Conservation (phyloP, 2,113 vertebrate genomes). For the Smithornis capensis region DNA sequence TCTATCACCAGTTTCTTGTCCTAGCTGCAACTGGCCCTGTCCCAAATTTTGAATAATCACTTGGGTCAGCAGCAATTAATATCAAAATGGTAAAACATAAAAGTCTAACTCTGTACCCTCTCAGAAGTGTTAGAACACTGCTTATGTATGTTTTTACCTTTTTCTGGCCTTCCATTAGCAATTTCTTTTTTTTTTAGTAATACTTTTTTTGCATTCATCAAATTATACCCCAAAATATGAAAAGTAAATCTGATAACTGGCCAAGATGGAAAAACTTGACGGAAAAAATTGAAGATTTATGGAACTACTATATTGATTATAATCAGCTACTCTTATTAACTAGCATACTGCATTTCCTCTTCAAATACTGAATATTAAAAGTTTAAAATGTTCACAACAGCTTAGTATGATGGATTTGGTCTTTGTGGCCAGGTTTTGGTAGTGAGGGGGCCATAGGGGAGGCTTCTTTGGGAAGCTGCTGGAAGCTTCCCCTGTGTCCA, state of each 20-base stretch:
- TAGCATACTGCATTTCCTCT: not conserved
- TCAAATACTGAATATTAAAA: not conserved
- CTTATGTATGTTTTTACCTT: not conserved
- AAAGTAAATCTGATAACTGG: not conserved
- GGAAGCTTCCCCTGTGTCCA: no score
- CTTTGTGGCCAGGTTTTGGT: no score
- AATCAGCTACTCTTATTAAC: not conserved
- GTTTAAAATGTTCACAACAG: not conserved
- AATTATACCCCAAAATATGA: not conserved
- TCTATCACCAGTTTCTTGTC: not conserved
- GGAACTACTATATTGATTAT: not conserved
- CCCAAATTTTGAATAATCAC: not conserved
- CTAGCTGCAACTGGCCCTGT: not conserved
- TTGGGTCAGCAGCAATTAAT: not conserved
- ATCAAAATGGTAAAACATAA: not conserved
- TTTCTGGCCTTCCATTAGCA: not conserved
- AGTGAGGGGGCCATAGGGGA: no score
- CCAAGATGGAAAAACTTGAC: not conserved
- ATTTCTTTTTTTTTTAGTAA: not conserved
- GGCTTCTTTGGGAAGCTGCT: no score
- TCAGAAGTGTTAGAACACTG: not conserved
- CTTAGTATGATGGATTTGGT: not conserved
- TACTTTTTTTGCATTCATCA: not conserved
- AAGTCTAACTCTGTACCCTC: not conserved
- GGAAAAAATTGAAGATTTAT: not conserved